Evolutionary conservation across 2,113 vertebrate species (phyloP).

Genomic region (Passer domesticus): DNA sequence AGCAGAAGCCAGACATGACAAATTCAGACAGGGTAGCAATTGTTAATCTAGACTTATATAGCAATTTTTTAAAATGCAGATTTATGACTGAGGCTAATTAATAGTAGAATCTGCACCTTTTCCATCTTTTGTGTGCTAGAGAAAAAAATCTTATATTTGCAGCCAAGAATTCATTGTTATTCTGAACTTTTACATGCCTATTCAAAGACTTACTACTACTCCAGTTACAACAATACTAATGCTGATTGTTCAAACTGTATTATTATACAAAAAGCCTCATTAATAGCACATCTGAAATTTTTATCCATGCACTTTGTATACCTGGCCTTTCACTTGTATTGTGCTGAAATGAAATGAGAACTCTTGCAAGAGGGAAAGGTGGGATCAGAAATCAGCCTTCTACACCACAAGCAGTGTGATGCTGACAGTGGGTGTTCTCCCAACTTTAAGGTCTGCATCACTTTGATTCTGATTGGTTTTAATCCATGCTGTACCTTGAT

Average conservation of each 20-base stretch:
- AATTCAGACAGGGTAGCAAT: not conserved
- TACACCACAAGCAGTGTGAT: accelerated
- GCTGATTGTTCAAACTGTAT: not conserved
- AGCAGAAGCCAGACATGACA: not conserved
- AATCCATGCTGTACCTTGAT: not conserved
- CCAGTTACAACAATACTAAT: not conserved
- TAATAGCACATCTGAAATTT: not conserved
- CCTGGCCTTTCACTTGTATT: not conserved
- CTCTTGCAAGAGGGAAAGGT: not conserved
- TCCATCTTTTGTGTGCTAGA: not conserved
- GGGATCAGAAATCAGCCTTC: not conserved
- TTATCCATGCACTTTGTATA: accelerated
- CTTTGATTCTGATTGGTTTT: not conserved
- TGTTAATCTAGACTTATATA: not conserved
- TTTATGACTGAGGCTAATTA: not conserved
- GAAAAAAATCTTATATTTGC: not conserved
- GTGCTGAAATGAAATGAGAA: not conserved
- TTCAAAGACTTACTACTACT: not conserved
- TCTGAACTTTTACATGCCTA: not conserved
- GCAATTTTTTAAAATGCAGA: not conserved
- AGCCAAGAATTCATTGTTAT: not conserved
- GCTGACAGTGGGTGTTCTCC: not conserved
- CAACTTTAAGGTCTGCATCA: not conserved
- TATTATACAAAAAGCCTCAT: not conserved
- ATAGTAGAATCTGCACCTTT: not conserved